These are phyloP conservation scores for Chaenogobius annularis DNA, from an alignment of 2,113 vertebrate genomes.

Conservation along the genomic window DNA sequence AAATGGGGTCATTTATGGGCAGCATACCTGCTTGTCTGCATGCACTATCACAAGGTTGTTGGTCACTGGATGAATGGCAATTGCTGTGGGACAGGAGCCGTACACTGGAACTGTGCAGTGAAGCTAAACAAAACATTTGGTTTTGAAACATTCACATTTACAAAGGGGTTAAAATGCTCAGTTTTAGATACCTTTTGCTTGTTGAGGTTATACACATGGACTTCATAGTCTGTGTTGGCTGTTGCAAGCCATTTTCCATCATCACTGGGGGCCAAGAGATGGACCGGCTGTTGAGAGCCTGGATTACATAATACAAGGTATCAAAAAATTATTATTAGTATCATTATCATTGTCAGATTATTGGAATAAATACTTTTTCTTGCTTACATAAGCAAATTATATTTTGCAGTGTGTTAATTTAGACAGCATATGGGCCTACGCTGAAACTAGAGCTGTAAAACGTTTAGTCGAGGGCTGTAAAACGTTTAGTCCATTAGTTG, in stretches of 20 bases:
- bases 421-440: not conserved
- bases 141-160: not conserved
- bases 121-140: slow-evolving; percentile 61
- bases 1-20: too few species aligned
- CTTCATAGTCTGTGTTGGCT: slow-evolving; percentile 75
- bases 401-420: not conserved
- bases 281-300: slow-evolving; percentile 81
- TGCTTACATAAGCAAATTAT: not conserved
- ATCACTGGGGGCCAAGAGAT: slow-evolving; percentile 80
- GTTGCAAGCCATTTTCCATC: slow-evolving; percentile 87
- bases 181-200: slow-evolving; percentile 77
- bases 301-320: not conserved
- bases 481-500: too few species aligned
- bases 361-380: too few species aligned
- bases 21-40: slow-evolving; percentile 89
- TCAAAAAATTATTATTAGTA: not conserved
- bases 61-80: slow-evolving; percentile 84
- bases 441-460: not conserved
- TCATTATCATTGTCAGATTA: not conserved
- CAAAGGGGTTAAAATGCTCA: not conserved
- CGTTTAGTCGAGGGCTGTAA: too few species aligned
- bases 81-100: slow-evolving; percentile 83
- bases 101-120: slow-evolving; percentile 86
- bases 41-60: slow-evolving; percentile 84
- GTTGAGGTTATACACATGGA: slow-evolving; percentile 83